Conservation (phyloP, 2,797 vertebrate species). For the Onychomys arenicola region DNA sequence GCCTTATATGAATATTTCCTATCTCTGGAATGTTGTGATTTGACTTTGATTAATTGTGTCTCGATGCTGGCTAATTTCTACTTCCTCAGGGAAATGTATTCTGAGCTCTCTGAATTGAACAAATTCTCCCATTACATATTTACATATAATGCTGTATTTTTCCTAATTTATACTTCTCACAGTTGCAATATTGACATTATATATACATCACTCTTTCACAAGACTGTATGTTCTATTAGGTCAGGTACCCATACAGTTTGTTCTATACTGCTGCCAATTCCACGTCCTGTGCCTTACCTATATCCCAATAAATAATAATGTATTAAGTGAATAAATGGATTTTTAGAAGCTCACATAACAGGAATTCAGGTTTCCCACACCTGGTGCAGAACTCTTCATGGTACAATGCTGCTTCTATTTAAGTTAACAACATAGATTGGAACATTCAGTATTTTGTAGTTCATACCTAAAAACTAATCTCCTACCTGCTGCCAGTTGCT, state of each 20-base stretch:
- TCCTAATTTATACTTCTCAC: background rate
- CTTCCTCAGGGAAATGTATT: background rate
- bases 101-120: background rate
- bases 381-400: background rate
- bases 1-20: background rate
- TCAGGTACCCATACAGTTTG: background rate
- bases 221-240: background rate
- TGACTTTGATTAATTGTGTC: background rate
- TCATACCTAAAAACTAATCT: slow-evolving; percentile 23
- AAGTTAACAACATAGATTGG: slow-evolving; percentile 12
- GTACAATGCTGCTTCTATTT: slow-evolving; percentile 25
- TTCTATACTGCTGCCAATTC: background rate
- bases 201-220: background rate
- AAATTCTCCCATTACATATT: background rate
- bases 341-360: background rate
- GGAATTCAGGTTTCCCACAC: background rate
- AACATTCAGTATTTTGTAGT: background rate
- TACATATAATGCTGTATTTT: background rate
- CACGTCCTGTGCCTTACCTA: background rate
- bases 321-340: slow-evolving; percentile 23
- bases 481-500: slow-evolving; percentile 23
- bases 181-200: background rate
- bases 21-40: background rate
- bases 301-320: slow-evolving; percentile 41
- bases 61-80: background rate